Conservation (phyloP, 1,140 invertebrate genomes). For the Artemia franciscana region DNA sequence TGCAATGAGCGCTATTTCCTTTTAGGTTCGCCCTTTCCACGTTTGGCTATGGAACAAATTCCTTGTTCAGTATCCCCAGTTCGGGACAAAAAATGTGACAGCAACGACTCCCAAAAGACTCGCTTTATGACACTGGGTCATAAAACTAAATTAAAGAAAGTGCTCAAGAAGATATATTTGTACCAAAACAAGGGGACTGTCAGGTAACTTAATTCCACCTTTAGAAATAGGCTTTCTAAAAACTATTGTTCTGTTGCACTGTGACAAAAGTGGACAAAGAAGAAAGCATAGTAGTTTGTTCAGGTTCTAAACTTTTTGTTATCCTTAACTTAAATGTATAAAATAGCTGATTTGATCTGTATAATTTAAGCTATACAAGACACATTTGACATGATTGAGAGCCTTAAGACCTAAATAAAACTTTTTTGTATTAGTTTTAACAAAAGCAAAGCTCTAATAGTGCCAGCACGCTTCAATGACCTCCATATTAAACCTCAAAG, state of each 20-base stretch:
- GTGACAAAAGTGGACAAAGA: neutral
- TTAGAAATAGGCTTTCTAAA: neutral
- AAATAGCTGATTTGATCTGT: too few relatives aligned
- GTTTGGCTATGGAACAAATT: neutral
- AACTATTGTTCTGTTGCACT: neutral
- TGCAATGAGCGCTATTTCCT: neutral
- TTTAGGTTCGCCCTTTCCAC: neutral
- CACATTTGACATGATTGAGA: too few relatives aligned
- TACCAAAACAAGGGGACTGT: slow-evolving; percentile 4
- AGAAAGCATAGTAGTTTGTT: neutral
- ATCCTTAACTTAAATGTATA: too few relatives aligned
- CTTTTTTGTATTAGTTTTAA: too few relatives aligned
- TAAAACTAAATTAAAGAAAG: slow-evolving; percentile 58
- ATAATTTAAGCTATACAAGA: too few relatives aligned
- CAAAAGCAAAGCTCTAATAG: too few relatives aligned
- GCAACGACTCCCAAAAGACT: slow-evolving; percentile 30
- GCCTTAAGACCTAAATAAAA: too few relatives aligned
- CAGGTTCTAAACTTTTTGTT: too few relatives aligned
- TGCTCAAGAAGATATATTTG: slow-evolving; percentile 54
- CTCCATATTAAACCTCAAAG: too few relatives aligned
- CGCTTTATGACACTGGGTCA: slow-evolving; percentile 62
- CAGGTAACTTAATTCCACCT: neutral
- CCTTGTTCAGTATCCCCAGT: slow-evolving; percentile 13
- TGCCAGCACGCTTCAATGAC: too few relatives aligned
- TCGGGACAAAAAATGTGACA: slow-evolving; percentile 30